phyloP scores from a whole-genome alignment of 2,113 vertebrate genomes.

The Indicator maculatus region DNA sequence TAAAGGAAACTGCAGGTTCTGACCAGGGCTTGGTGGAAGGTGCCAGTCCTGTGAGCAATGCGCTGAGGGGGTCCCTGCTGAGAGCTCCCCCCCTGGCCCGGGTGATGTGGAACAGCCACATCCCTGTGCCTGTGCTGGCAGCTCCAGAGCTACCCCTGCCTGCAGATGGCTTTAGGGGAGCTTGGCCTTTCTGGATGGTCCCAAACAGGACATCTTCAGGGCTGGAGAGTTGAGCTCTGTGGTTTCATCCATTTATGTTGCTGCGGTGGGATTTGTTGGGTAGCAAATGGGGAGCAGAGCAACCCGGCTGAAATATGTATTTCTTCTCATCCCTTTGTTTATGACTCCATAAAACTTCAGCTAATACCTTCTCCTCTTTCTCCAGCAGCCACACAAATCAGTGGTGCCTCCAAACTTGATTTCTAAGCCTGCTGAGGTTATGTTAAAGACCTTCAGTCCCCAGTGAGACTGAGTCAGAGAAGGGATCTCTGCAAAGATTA shows the following conservation, averaged over 20 bases:
- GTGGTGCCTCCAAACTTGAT: background rate
- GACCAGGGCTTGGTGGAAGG: background rate
- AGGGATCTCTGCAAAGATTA: background rate
- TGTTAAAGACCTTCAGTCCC: background rate
- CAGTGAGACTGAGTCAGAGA: background rate
- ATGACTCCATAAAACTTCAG: background rate
- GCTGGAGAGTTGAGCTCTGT: background rate
- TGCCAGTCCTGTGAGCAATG: background rate
- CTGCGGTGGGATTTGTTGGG: background rate
- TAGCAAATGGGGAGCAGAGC: background rate
- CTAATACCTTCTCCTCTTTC: background rate
- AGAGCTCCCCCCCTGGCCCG: accelerated
- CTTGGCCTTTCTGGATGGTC: background rate
- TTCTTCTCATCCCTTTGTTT: background rate
- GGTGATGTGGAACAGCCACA: background rate
- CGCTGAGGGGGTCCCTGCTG: accelerated
- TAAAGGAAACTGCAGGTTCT: background rate
- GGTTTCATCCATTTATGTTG: background rate
- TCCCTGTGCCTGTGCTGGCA: background rate
- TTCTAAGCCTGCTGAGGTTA: background rate
- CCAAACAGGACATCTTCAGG: background rate
- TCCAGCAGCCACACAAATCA: background rate
- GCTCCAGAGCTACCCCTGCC: background rate
- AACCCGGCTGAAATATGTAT: background rate
- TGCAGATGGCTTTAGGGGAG: background rate